phyloP scores from a whole-genome alignment of 2,113 vertebrate genomes.

The Engystomops pustulosus region DNA sequence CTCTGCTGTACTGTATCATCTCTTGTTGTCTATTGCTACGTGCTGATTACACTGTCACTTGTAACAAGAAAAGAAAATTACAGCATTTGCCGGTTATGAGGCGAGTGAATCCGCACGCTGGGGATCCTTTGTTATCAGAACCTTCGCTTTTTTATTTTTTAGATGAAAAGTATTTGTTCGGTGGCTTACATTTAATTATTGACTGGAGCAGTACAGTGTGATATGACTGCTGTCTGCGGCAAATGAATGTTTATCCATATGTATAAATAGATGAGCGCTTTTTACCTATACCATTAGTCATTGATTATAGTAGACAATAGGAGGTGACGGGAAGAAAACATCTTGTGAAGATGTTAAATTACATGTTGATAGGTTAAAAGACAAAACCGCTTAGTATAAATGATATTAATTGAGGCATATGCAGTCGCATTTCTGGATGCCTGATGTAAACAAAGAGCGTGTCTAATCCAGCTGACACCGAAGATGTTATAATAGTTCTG shows the following conservation, averaged over 20 bases:
- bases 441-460: not conserved
- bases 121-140: not conserved
- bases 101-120: not conserved
- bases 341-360: not conserved
- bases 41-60: slow-evolving; percentile 35
- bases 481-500: not conserved
- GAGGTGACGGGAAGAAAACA: not conserved
- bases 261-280: not conserved
- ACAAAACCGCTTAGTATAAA: not conserved
- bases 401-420: not conserved
- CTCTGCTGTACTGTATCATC: not conserved
- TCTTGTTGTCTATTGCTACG: slow-evolving; percentile 25
- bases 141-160: slow-evolving; percentile 9
- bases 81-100: slow-evolving; percentile 11
- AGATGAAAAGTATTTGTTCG: not conserved
- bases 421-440: not conserved
- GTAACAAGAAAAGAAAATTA: slow-evolving; percentile 34
- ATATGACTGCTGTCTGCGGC: not conserved
- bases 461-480: not conserved
- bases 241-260: not conserved
- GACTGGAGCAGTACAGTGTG: not conserved
- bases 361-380: not conserved
- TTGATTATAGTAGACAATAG: not conserved
- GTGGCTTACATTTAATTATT: not conserved
- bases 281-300: not conserved